phyloP scores from a whole-genome alignment of 2,113 vertebrate species.

The Microcebus jonahi region DNA sequence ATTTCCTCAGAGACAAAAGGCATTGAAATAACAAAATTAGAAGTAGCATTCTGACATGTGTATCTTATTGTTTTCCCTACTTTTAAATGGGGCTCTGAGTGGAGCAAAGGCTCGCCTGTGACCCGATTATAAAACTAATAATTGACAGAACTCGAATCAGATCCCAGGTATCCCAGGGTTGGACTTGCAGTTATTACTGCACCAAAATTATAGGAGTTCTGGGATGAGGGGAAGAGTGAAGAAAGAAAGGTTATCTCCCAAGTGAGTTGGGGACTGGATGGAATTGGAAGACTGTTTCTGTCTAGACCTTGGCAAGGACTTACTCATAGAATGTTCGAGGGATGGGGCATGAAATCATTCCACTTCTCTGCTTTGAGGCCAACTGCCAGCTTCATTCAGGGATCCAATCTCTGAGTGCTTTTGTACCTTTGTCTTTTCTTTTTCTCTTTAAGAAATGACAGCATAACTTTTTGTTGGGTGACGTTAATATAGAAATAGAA shows the following conservation, averaged over 20 bases:
- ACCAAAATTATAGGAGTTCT: not conserved
- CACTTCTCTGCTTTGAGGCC: not conserved
- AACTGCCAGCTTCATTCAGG: not conserved
- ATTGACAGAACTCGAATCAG: not conserved
- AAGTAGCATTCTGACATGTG: not conserved
- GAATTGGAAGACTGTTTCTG: not conserved
- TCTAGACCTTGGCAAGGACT: not conserved
- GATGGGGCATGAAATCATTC: not conserved
- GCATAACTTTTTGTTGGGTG: not conserved
- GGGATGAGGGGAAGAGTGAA: rapidly evolving
- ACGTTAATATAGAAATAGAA: not conserved
- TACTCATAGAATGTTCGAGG: not conserved
- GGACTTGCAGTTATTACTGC: too few species aligned
- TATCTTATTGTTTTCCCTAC: not conserved
- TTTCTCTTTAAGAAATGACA: not conserved
- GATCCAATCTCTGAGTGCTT: not conserved
- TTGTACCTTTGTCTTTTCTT: not conserved
- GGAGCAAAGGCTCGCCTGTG: not conserved
- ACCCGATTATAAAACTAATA: not conserved
- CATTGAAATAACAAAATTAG: not conserved
- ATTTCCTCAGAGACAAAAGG: not conserved
- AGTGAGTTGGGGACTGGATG: not conserved
- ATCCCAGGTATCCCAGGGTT: not conserved
- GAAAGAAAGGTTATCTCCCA: too few species aligned
- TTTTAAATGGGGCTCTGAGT: not conserved